A percentile compares a stretch with the other conserved stretches of the same genome.
phyloP scores from a whole-genome alignment of 2,113 vertebrate species.

The Terrapene triunguis region DNA sequence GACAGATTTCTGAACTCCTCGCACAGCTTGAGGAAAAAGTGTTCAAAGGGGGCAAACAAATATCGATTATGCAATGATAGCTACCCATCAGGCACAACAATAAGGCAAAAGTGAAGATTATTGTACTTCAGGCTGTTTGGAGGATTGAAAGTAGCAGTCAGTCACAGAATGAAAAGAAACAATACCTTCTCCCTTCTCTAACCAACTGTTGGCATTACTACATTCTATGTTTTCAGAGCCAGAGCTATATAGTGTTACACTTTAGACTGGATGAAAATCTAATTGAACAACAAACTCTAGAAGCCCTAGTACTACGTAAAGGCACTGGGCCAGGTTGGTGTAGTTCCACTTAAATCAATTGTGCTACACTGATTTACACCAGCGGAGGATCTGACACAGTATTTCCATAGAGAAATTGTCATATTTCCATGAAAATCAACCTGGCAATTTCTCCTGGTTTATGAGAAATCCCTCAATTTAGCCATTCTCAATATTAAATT shows the following conservation, averaged over 20 bases:
- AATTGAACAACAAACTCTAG: background rate
- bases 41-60: background rate
- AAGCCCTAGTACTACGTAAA: conserved; percentile 3
- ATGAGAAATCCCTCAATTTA: conserved; percentile 43
- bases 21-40: background rate
- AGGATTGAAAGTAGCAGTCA: background rate
- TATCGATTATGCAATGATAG: background rate
- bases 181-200: background rate
- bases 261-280: background rate
- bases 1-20: conserved; percentile 1
- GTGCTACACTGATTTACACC: background rate
- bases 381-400: conserved; percentile 23
- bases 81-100: background rate
- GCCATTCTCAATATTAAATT: conserved; percentile 7
- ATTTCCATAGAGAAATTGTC: conserved; percentile 46
- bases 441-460: conserved; percentile 24
- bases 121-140: background rate
- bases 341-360: conserved; percentile 31
- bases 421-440: conserved; percentile 18
- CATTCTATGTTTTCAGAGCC: background rate
- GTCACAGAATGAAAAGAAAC: background rate
- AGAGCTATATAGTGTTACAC: background rate
- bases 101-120: background rate
- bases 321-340: background rate
- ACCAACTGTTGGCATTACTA: background rate